Evolutionary conservation across 2,888 invertebrate species (phyloP).

Genomic region (Neuroscelio doddi): DNA sequence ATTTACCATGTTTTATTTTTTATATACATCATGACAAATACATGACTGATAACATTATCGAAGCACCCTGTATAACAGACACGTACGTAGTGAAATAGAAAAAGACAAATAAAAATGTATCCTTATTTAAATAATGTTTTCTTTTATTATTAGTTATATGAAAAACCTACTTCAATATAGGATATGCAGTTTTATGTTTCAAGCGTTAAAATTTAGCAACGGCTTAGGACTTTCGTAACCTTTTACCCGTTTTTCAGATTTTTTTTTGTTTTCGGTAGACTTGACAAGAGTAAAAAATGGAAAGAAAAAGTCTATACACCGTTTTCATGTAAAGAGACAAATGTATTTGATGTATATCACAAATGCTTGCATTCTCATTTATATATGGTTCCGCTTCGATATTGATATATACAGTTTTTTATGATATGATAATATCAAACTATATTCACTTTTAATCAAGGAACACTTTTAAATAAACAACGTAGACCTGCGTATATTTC

Average conservation of each 20-base stretch:
- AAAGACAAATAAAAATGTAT: conserved; percentile 25
- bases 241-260: conserved; percentile 33
- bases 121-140: conserved; percentile 23
- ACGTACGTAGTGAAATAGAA: conserved; percentile 31
- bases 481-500: conserved; percentile 31
- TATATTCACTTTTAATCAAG: conserved; percentile 21
- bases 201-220: conserved; percentile 58
- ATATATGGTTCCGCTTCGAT: conserved; percentile 6
- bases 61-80: conserved; percentile 36
- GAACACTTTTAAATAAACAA: conserved; percentile 39
- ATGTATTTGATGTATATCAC: conserved; percentile 30
- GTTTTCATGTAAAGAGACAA: conserved; percentile 29
- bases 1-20: no score
- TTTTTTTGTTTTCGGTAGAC: conserved; percentile 31
- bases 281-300: conserved; percentile 14
- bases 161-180: conserved; percentile 51
- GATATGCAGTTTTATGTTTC: conserved; percentile 61
- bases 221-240: conserved; percentile 46
- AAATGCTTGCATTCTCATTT: conserved; percentile 32
- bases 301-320: conserved; percentile 22
- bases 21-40: no score
- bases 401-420: conserved; percentile 33
- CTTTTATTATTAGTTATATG: conserved; percentile 23
- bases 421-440: conserved; percentile 34
- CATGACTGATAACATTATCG: neutral